Base-by-base conservation (phyloP, 1,140 invertebrate species). In the Brachionus plicatilis region DNA sequence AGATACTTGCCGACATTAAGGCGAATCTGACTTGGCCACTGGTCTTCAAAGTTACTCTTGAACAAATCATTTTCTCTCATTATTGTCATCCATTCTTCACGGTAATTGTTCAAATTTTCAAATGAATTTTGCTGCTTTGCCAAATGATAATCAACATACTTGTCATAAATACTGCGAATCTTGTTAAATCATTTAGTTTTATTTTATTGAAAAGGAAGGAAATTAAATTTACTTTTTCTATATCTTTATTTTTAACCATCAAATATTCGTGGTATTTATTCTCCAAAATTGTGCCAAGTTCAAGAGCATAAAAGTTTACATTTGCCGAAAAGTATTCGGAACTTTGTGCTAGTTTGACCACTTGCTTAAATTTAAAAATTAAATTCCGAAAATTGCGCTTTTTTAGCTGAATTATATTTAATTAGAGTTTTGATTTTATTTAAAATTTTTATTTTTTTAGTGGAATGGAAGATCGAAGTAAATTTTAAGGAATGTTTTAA, bases 61-160 rank as follows among this genome's bases (percentile, higher is more conserved):
- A 82, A 82, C 37, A 82, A 82, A 41, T 82, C 41, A 11, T 65
- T 65, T 24, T 82, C 79, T 43, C 60, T 43, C 79, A 82, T 82
- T 65, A 82, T 65, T 6, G 5, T 82, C 24, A 82, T 24, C 79
- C 79, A 82, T 60, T 82, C 53, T 82, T 82, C 53, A 27, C 79
- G 20, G 9, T 27, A 20, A 27, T 82, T 82, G 6, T 65, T 17
- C 7, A 11, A 65, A 4, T 27, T 82, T 60, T 45, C 79, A 1
- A 5, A 6, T n/a, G 79, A 27, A 65, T 60, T n/a, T 14, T 65
- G 29, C 14, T 65, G 33, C 14, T 27, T 41, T 17, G 20, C 12
- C 27, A 82, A 43, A 17, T 53, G 29, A 24, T 82, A 41, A 20
- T 60, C 53, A 43, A 47, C 20, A 24, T 66, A 82, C 24, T 66